Base-by-base conservation (phyloP, 2,888 invertebrate genomes). In the Agrotis puta region DNA sequence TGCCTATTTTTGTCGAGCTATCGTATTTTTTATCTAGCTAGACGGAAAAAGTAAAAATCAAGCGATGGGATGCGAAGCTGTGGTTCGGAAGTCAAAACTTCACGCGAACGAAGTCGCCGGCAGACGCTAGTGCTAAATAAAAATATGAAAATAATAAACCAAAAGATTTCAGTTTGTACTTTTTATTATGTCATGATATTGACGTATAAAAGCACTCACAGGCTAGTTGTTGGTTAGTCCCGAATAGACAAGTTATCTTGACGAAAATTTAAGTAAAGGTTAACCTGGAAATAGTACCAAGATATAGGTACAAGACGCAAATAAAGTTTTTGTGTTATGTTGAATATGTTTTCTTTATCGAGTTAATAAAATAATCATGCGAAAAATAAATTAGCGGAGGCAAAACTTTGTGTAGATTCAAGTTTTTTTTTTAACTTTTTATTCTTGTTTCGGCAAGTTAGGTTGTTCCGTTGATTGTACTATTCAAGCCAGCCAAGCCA, bases 121-220 rank as follows among this genome's bases (percentile, higher is more conserved):
- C 33, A 39, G 39, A 39, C 39, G 4, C 39, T 39, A 11, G 33
- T 33, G 7, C 33, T 33, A 9, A 9, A 33, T 33, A 33, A n/a
- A 33, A 58, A 50, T 2, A 64, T 24, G 33, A 64, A 70, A 82
- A 76, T 71, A 76, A 82, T 75, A 73, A 13, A 70, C 61, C 33
- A 57, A 57, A 50, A 22, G 18, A 57, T 27, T 59, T 64, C 33
- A 54, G 58, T 51, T 67, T 64, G 57, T 61, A 73, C 69, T 81
- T 77, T 80, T 76, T 78, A 83, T 70, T 78, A 22, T 11, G 71
- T 74, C 74, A 72, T 50, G 45, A 33, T 45, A 50, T 54, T 67
- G 70, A 81, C 72, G 73, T 73, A 83, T 77, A 82, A 79, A 78
- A 70, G 83, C 72, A 84, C 85, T 47, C n/a, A 6, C 16, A 33